Base-by-base conservation (phyloP, 2,113 vertebrate genomes). In the Rhinoderma darwinii region DNA sequence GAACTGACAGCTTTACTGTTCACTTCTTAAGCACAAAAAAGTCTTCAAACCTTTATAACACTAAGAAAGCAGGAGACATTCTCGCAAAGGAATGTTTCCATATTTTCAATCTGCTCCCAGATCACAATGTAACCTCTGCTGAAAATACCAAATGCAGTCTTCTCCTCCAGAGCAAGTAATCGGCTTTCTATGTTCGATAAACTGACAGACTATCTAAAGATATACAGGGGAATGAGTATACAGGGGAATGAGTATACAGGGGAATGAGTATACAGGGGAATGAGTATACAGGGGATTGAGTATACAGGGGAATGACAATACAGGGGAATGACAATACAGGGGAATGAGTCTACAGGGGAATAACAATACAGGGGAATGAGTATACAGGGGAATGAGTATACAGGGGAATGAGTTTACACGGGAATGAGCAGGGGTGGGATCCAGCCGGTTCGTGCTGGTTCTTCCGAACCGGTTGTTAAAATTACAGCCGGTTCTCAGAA, bases 41-140 rank as follows among this genome's bases (percentile, higher is more conserved):
- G 30, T 83, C 63, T 84, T 84, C 47, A 73, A 84, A 51, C 82
- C 82, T 84, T 84, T 84, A 84, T 51, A 84, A 56, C 35, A 73
- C 68, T 54, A 84, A 51, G 78, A 84, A 84, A 84, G 83, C 39
- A 56, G 44, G 51, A 84, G 35, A 84, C 30, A 75, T 75, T 84
- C 68, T 41, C 25, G 66, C 83, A 84, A 84, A 84, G 68, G 47
- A 73, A 84, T 73, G 30, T 54, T 68, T 82, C 80, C 44, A 47
- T 41, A 84, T 54, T 73, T 84, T 25, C 68, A 54, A 50, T 50
- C 27, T 44, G 68, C 47, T 59, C 35, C 27, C 22, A 59, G 50
- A 74, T 74, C 47, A 84, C 47, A 74, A 35, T 54, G 50, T 84
- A 83, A 83, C 82, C 83, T 84, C 66, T 56, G 51, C 47, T 12